Conservation (phyloP, 2,113 vertebrate genomes). For the Lates calcarifer region DNA sequence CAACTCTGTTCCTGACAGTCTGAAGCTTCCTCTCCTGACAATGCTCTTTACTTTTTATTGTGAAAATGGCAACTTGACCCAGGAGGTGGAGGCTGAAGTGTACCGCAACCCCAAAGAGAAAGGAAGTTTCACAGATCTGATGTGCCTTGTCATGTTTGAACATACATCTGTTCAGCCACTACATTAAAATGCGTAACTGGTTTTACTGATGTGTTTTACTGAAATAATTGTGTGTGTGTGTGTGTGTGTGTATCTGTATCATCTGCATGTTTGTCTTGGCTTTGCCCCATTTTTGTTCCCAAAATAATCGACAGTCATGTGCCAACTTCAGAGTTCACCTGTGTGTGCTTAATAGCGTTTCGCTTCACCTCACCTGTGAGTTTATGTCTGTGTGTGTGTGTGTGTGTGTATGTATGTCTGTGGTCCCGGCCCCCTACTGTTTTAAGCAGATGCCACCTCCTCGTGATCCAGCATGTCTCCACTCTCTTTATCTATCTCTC, state of each 20-base stretch:
- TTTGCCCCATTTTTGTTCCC: conserved; percentile 6
- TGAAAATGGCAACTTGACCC: conserved; percentile 50
- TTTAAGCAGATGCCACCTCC: conserved; percentile 62
- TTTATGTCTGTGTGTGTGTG: neutral
- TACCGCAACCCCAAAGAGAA: neutral
- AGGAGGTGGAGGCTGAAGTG: conserved; percentile 18
- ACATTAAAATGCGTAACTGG: too few species aligned
- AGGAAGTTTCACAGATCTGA: neutral
- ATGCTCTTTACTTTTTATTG: conserved; percentile 8
- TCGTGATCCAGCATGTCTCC: conserved; percentile 41
- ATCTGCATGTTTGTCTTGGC: neutral
- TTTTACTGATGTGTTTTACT: too few species aligned
- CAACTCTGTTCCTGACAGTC: conserved; percentile 32
- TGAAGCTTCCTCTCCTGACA: neutral
- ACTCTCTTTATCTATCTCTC: neutral
- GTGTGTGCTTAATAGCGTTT: conserved; percentile 27
- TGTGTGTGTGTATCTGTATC: neutral
- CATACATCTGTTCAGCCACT: too few species aligned
- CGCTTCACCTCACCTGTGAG: conserved; percentile 31
- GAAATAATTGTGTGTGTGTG: neutral
- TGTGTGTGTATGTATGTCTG: conserved; percentile 7
- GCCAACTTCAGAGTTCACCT: conserved; percentile 27
- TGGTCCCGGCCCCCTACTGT: conserved; percentile 49
- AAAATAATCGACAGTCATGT: neutral
- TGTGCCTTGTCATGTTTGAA: conserved; percentile 26